phyloP scores from a whole-genome alignment of 2,113 vertebrate species.

The Nicator chloris region DNA sequence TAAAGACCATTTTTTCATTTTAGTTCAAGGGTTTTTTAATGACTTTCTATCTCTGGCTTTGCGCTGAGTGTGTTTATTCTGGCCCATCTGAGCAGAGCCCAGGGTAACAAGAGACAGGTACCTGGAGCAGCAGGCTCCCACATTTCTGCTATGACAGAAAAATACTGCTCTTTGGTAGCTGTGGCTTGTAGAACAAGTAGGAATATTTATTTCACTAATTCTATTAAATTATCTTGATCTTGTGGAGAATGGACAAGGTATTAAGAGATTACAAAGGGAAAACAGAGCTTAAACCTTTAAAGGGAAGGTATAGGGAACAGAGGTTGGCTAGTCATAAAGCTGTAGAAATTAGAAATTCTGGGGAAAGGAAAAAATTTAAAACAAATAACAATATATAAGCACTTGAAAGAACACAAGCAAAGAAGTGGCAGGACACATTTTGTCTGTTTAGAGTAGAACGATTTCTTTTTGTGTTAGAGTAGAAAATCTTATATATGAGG shows the following conservation, averaged over 20 bases:
- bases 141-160: background rate
- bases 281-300: background rate
- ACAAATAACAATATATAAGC: background rate
- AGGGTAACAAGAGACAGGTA: background rate
- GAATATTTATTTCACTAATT: background rate
- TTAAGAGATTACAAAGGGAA: background rate
- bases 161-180: background rate
- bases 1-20: background rate
- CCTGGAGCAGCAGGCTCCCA: background rate
- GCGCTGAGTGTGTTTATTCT: background rate
- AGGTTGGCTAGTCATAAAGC: background rate
- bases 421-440: background rate
- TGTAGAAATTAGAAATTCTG: background rate
- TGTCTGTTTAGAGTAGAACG: background rate
- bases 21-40: background rate
- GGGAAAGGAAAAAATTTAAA: background rate
- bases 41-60: background rate
- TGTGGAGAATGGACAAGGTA: background rate
- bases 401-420: background rate
- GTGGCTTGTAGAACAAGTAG: background rate
- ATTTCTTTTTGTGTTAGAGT: background rate
- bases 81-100: background rate
- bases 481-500: background rate
- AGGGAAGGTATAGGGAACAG: background rate
- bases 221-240: background rate